phyloP scores from a whole-genome alignment of 2,113 vertebrate species.

The Eublepharis macularius region DNA sequence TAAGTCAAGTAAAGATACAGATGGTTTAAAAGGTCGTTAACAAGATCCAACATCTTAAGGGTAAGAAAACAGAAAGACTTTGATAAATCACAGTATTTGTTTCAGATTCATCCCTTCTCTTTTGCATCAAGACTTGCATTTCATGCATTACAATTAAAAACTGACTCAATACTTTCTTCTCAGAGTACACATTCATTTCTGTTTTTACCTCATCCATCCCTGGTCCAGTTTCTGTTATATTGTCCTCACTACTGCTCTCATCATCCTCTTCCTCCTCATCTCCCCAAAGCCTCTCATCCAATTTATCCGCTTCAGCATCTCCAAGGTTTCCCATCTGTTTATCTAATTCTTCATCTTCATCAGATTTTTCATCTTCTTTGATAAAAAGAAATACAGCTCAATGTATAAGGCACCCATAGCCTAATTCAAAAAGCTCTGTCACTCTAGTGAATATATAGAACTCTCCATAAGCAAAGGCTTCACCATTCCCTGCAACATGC shows the following conservation, averaged over 20 bases:
- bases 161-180: not conserved
- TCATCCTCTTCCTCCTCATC: constrained; percentile 81
- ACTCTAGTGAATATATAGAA: not conserved
- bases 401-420: not conserved
- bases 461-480: too few species aligned
- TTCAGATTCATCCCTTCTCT: too few species aligned
- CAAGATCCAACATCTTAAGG: too few species aligned
- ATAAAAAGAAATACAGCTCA: constrained; percentile 27
- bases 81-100: too few species aligned
- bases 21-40: too few species aligned
- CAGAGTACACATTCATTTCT: not conserved
- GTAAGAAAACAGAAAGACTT: too few species aligned
- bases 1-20: too few species aligned
- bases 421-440: not conserved
- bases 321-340: constrained; percentile 96
- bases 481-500: too few species aligned
- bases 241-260: constrained; percentile 74
- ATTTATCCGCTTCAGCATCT: constrained; percentile 88
- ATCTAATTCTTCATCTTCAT: constrained; percentile 89
- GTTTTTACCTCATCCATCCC: constrained; percentile 93
- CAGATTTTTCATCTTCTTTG: constrained; percentile 85
- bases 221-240: constrained; percentile 89
- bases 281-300: constrained; percentile 97
- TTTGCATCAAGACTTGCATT: not conserved
- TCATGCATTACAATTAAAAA: not conserved